Evolutionary conservation across 2,888 invertebrate genomes (phyloP).

Genomic region (Drosophila kuntzei): DNA sequence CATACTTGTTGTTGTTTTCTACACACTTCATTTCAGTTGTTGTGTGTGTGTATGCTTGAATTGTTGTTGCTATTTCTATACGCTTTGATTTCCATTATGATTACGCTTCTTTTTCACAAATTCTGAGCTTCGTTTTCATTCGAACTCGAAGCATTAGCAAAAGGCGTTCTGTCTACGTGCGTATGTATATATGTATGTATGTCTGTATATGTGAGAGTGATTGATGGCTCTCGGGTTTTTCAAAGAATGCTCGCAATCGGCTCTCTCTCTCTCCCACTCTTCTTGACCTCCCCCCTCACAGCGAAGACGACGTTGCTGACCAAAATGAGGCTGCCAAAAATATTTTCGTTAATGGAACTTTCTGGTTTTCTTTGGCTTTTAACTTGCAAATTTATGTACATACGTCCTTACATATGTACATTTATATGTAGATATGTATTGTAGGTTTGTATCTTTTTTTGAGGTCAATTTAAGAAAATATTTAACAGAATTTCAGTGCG

Average conservation of each 20-base stretch:
- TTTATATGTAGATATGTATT: conserved; percentile 5
- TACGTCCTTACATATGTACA: conserved; percentile 20
- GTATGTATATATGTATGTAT: neutral
- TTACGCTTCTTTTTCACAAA: conserved; percentile 63
- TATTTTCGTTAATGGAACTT: conserved; percentile 69
- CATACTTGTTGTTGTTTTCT: conserved; percentile 43
- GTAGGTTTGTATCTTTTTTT: conserved; percentile 26
- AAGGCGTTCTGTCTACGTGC: conserved; percentile 18
- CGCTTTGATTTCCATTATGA: conserved; percentile 63
- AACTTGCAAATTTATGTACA: conserved; percentile 55
- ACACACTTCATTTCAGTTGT: conserved; percentile 52
- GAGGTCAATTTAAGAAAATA: conserved; percentile 58
- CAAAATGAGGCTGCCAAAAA: conserved; percentile 68
- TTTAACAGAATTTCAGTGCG: conserved; percentile 43
- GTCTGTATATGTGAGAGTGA: conserved; percentile 44
- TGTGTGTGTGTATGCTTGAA: conserved; percentile 10
- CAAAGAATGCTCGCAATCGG: conserved; percentile 59
- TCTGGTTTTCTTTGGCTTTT: conserved; percentile 63
- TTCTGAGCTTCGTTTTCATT: conserved; percentile 63
- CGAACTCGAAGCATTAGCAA: conserved; percentile 61
- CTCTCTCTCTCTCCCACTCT: conserved; percentile 11
- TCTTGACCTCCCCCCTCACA: conserved; percentile 27
- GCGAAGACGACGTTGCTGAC: conserved; percentile 36
- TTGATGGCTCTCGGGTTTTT: conserved; percentile 62
- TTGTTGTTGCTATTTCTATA: conserved; percentile 29